These are phyloP conservation scores for Ellobium chinense DNA, from an alignment of 2,888 invertebrate species.

Conservation along the genomic window DNA sequence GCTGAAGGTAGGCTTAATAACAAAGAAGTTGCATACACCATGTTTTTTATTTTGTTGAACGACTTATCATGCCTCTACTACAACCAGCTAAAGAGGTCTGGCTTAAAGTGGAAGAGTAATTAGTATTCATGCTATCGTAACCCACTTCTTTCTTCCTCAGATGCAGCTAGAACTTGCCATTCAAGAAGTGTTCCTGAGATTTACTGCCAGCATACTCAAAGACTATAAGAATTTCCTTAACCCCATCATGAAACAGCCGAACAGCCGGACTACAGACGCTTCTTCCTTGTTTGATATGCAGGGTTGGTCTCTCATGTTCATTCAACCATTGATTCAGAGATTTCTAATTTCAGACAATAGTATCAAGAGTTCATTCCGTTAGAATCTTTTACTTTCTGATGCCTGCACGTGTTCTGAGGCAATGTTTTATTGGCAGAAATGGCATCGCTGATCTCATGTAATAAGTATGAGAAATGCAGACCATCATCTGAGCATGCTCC, in stretches of 20 bases:
- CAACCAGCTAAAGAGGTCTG: no score
- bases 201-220: slow-evolving; percentile 94
- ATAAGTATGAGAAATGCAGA: no score
- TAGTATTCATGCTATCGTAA: not conserved
- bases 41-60: not conserved
- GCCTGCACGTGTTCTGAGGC: no score
- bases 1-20: not conserved
- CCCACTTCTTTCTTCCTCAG: slow-evolving; percentile 62
- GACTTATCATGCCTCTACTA: no score
- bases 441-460: no score
- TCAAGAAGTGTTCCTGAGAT: slow-evolving; percentile 97
- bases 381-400: no score
- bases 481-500: no score
- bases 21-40: not conserved
- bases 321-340: no score
- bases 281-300: slow-evolving; percentile 96
- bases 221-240: slow-evolving; percentile 93
- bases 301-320: slow-evolving; percentile 74
- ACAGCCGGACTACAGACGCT: slow-evolving; percentile 95
- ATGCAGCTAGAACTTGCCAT: slow-evolving; percentile 90
- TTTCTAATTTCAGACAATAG: no score
- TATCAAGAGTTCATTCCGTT: no score
- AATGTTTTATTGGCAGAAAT: no score
- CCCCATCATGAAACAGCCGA: slow-evolving; percentile 91
- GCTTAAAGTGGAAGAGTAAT: no score